phyloP scores from a whole-genome alignment of 2,113 vertebrate genomes.

The Pyxicephalus adspersus region DNA sequence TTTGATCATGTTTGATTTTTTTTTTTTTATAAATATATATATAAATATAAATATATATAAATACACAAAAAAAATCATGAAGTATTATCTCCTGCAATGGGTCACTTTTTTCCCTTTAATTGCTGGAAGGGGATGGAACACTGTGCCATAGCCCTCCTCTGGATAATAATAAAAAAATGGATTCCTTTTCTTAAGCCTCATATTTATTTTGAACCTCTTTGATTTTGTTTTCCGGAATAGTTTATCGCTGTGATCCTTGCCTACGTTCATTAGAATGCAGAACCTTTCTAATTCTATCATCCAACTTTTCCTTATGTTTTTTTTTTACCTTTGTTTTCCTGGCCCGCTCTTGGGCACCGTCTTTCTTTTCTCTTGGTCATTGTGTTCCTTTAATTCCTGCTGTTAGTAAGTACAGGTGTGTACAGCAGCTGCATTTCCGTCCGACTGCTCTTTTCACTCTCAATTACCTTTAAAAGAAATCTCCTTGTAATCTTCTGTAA shows the following conservation, averaged over 20 bases:
- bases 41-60: constrained; percentile 43
- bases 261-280: constrained; percentile 20
- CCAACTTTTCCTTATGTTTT: constrained; percentile 8
- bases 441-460: constrained; percentile 92
- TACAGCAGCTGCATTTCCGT: constrained; percentile 80
- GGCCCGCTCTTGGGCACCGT: constrained; percentile 59
- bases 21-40: constrained; percentile 59
- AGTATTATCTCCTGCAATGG: constrained; percentile 11
- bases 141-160: background rate
- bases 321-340: constrained; percentile 17
- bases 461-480: constrained; percentile 79
- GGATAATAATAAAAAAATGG: background rate
- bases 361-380: constrained; percentile 6
- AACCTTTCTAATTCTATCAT: background rate
- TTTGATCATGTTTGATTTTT: constrained; percentile 71
- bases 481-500: constrained; percentile 99
- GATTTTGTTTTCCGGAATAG: constrained; percentile 40
- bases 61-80: constrained; percentile 23
- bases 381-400: constrained; percentile 34
- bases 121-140: constrained; percentile 15
- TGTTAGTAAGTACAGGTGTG: constrained; percentile 75
- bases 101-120: background rate
- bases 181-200: background rate
- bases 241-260: constrained; percentile 14
- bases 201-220: constrained; percentile 53